phyloP scores from a whole-genome alignment of 2,797 vertebrate genomes.

The Capromys pilorides region DNA sequence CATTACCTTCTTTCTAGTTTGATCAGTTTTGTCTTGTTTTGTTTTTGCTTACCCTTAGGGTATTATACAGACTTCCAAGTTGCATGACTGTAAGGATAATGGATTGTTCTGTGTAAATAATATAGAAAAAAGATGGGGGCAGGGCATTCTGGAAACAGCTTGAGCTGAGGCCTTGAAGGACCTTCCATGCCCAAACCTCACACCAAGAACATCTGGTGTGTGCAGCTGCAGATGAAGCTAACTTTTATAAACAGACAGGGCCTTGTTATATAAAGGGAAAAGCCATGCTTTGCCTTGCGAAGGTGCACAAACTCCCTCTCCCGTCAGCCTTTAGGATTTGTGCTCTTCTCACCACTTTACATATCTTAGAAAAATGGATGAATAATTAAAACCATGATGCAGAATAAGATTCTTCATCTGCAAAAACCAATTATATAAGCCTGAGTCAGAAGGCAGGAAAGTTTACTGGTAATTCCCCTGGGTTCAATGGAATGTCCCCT shows the following conservation, averaged over 20 bases:
- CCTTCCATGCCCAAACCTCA: slow-evolving; percentile 9
- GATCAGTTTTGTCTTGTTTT: neutral
- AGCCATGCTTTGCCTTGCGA: neutral
- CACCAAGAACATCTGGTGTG: slow-evolving; percentile 37
- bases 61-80: neutral
- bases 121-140: neutral
- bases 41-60: neutral
- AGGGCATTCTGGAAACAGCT: neutral
- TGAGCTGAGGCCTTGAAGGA: neutral
- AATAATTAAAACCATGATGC: neutral
- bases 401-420: neutral
- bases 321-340: neutral
- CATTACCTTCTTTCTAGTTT: neutral
- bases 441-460: neutral
- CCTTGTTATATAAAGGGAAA: slow-evolving; percentile 11
- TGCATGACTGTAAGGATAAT: neutral
- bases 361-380: neutral
- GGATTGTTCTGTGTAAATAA: neutral
- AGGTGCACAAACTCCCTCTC: slow-evolving; percentile 42
- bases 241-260: slow-evolving; percentile 12
- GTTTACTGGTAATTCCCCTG: fast-evolving
- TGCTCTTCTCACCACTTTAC: neutral
- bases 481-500: neutral
- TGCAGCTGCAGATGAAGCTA: slow-evolving; percentile 47
- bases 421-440: neutral